Conservation (phyloP, 2,113 vertebrate species). For the Sylvicapra grimmia region DNA sequence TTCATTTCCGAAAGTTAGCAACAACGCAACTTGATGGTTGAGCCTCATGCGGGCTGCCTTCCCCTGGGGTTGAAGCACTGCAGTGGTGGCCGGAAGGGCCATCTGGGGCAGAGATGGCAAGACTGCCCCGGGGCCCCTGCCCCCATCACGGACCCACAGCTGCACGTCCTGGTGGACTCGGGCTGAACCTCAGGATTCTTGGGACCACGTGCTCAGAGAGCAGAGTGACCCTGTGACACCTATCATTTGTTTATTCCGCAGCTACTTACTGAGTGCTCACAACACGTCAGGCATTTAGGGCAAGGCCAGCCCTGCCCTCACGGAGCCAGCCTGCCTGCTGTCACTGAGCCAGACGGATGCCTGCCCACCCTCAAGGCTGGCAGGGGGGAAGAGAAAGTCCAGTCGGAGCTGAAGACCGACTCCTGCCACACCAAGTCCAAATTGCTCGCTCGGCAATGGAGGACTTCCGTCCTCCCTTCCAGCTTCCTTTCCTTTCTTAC, state of each 20-base stretch:
- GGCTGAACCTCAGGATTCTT: neutral
- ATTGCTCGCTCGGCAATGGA: fast-evolving
- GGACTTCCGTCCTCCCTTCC: neutral
- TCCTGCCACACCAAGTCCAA: neutral
- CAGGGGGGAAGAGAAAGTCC: neutral
- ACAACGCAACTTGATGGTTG: neutral
- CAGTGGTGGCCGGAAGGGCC: neutral
- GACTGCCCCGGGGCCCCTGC: neutral
- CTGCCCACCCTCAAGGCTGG: neutral
- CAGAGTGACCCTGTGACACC: too few species aligned
- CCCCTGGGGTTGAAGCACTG: fast-evolving
- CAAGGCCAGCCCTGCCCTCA: neutral
- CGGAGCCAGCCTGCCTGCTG: neutral
- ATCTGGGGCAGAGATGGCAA: neutral
- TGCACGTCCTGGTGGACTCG: neutral
- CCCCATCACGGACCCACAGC: fast-evolving
- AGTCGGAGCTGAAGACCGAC: neutral
- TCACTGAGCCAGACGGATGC: neutral
- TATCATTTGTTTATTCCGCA: neutral
- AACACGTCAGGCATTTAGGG: neutral
- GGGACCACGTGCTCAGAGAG: neutral
- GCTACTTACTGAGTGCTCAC: neutral
- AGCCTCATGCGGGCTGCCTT: too few species aligned
- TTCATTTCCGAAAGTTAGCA: neutral
- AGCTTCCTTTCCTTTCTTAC: neutral